Evolutionary conservation across 2,113 vertebrate species (phyloP).

Genomic region (Gavia stellata): DNA sequence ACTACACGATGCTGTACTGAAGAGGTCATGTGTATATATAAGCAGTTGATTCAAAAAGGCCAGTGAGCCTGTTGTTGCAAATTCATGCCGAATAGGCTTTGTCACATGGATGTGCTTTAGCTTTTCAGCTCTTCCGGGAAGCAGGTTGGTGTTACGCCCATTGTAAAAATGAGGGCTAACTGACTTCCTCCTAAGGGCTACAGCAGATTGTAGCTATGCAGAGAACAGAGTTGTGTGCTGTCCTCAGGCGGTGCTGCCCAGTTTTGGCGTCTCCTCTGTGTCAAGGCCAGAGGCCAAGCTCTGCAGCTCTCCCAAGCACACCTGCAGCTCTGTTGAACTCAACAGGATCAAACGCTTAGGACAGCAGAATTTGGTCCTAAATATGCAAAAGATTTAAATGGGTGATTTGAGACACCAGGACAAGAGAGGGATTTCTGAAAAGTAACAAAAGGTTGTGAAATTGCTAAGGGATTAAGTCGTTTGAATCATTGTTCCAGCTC

Average conservation of each 20-base stretch:
- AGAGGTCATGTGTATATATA: background rate
- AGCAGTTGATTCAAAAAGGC: background rate
- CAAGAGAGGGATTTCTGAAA: constrained; percentile 20
- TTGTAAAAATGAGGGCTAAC: background rate
- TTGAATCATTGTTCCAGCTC: constrained; percentile 46
- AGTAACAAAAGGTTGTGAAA: constrained; percentile 50
- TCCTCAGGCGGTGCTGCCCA: background rate
- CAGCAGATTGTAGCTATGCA: background rate
- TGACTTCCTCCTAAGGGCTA: background rate
- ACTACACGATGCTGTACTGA: background rate
- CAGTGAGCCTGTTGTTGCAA: background rate
- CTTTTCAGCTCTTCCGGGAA: background rate
- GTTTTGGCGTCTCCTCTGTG: background rate
- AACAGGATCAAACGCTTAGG: background rate
- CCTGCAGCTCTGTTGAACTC: background rate
- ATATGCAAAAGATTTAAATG: background rate
- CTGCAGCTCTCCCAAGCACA: background rate
- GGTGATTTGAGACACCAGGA: background rate
- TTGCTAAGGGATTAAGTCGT: constrained; percentile 48
- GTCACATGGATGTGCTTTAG: background rate
- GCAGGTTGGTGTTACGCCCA: background rate
- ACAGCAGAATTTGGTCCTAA: background rate
- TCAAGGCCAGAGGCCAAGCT: background rate
- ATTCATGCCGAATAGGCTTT: background rate
- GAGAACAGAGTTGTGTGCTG: background rate